Evolutionary conservation across 1,140 invertebrate species (phyloP), one percentile per base, ranked within the genome.

Genomic region (Leptopilina boulardi): DNA sequence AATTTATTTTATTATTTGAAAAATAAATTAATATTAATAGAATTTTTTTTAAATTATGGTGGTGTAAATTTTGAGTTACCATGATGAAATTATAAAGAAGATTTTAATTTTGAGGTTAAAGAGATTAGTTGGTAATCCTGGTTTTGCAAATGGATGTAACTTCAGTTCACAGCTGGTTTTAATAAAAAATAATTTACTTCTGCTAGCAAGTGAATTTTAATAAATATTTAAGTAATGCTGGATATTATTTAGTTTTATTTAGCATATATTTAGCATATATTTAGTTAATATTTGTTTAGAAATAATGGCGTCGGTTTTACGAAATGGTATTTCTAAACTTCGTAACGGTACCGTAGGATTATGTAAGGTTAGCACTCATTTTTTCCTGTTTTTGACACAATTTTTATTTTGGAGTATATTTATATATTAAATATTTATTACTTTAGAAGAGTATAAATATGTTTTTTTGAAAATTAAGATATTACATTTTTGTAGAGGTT

Each of bases 341-440:
- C 77, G 42, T 56, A 21, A 71, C 11, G 26, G 56, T 73, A 80
- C 74, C 34, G 72, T 71, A 41, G 75, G 83, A 80, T 87, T 87
- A 87, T 87, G 83, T 87, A 87, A 87, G 86, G 86, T 87, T 86
- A 86, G 86, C 85, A 70, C 34, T 74, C n/a, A 47, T 34, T 23
- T 15, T 66, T 66, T 15, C 13, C n/a, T 8, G 13, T 30, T n/a
- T 10, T 34, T 59, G 23, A 59, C 56, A 59, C 13, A 11, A 11
- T 9, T 10, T 23, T 10, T 47, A 47, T 47, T 47, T n/a, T 47
- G 42, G 15, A 47, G 11, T 3, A 42, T 10, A 3, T 42, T 3
- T 11, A 3, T 42, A 42, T 42, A 30, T 30, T 30, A 30, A 30
- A 5, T 42, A 13, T 3, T 42, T 5, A 42, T 42, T 47, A 11